Percentiles rank a stretch among this genome's conserved stretches.
These are phyloP conservation scores for Dioctria linearis DNA, from an alignment of 2,888 invertebrate genomes.

Conservation along the genomic window DNA sequence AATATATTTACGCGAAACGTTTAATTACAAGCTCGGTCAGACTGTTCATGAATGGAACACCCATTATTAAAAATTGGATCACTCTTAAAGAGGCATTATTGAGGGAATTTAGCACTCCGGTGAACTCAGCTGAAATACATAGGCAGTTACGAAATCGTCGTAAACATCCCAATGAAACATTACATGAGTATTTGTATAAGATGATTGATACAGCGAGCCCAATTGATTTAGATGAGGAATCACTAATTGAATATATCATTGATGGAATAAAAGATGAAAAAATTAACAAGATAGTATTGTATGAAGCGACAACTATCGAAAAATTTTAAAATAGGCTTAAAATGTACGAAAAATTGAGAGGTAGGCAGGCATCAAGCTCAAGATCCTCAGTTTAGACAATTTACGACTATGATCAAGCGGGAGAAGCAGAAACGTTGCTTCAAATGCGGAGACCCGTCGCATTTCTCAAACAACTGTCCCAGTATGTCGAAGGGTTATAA, in stretches of 20 bases:
- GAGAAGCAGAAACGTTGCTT: not conserved
- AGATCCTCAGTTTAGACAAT: no score
- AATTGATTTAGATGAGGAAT: constrained; percentile 52
- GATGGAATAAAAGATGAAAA: not conserved
- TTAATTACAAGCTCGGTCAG: not conserved
- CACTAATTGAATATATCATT: constrained; percentile 54
- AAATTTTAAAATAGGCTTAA: no score
- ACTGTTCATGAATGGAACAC: constrained; percentile 18
- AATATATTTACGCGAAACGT: not conserved
- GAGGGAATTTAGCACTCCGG: constrained; percentile 50
- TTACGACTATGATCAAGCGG: no score
- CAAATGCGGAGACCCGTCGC: not conserved
- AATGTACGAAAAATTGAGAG: no score
- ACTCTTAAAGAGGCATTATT: constrained; percentile 42
- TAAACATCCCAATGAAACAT: constrained; percentile 53
- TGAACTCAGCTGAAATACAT: constrained; percentile 52
- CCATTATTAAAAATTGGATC: constrained; percentile 28
- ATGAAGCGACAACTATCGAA: no score
- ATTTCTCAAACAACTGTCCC: constrained; percentile 4
- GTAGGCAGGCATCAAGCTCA: no score
- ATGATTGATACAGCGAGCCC: constrained; percentile 53
- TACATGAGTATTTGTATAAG: constrained; percentile 52
- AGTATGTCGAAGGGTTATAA: constrained; percentile 4
- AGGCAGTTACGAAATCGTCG: constrained; percentile 46
- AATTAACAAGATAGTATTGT: no score